These are phyloP conservation scores for Rhipidura dahli DNA, from an alignment of 2,113 vertebrate genomes.

Conservation along the genomic window DNA sequence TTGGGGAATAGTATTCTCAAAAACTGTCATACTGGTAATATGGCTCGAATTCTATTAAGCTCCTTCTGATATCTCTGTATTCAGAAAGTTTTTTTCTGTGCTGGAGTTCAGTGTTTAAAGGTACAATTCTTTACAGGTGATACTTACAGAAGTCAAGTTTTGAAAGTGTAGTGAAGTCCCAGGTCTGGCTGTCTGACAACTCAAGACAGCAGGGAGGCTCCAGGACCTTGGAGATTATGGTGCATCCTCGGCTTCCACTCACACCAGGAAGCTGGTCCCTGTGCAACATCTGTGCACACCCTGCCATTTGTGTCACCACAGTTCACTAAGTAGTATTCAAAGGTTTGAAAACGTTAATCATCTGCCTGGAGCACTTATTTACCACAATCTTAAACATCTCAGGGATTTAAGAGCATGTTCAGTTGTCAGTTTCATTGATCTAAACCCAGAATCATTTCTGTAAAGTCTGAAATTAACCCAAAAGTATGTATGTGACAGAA, in stretches of 20 bases:
- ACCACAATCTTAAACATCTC: background rate
- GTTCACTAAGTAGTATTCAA: background rate
- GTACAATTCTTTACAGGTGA: background rate
- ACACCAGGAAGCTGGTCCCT: background rate
- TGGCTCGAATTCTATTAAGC: background rate
- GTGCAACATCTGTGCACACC: background rate
- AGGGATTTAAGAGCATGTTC: background rate
- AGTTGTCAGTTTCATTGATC: background rate
- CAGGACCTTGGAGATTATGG: background rate
- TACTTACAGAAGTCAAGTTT: background rate
- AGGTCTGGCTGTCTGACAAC: background rate
- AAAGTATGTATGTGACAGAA: background rate
- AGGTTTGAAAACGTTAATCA: background rate
- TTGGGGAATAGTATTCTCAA: background rate
- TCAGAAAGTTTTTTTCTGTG: background rate
- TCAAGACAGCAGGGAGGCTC: background rate
- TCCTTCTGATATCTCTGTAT: background rate
- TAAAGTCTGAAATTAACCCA: background rate
- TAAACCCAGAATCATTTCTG: background rate
- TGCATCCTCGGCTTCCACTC: background rate
- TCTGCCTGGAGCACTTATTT: background rate
- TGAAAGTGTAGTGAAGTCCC: background rate
- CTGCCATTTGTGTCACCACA: background rate
- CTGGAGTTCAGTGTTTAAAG: background rate
- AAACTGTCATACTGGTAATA: background rate